Evolutionary conservation across 2,113 vertebrate species (phyloP).

Genomic region (Muntiacus reevesi): DNA sequence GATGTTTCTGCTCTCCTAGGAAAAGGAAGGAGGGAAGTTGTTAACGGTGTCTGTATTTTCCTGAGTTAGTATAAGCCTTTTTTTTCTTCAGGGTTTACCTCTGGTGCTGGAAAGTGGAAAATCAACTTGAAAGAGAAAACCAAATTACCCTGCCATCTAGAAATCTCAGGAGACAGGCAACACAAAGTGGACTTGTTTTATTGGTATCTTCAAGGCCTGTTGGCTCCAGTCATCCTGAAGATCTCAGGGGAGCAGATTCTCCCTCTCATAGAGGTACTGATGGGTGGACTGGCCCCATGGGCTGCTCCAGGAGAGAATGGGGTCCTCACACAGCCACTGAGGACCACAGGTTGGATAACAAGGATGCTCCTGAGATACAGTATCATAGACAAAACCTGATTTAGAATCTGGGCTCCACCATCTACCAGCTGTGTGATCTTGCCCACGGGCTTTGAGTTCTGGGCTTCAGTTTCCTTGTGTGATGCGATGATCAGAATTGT

Average conservation of each 20-base stretch:
- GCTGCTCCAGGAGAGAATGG: not conserved
- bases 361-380: not conserved
- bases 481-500: not conserved
- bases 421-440: not conserved
- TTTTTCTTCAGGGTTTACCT: not conserved
- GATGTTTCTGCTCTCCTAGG: not conserved
- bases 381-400: not conserved
- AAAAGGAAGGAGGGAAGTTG: not conserved
- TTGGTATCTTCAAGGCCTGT: not conserved
- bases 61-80: not conserved
- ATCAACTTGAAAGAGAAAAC: not conserved
- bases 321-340: not conserved
- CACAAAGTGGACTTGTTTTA: not conserved
- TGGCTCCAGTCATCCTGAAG: not conserved
- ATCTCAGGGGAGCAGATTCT: not conserved
- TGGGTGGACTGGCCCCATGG: not conserved
- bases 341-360: not conserved
- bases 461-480: not conserved
- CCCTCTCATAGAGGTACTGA: not conserved
- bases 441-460: not conserved
- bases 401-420: not conserved
- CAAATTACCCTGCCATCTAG: not conserved
- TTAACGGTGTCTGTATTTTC: not conserved
- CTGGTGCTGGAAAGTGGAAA: not conserved
- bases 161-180: not conserved